Conservation (phyloP, 2,113 vertebrate genomes). For the Apteryx mantelli region DNA sequence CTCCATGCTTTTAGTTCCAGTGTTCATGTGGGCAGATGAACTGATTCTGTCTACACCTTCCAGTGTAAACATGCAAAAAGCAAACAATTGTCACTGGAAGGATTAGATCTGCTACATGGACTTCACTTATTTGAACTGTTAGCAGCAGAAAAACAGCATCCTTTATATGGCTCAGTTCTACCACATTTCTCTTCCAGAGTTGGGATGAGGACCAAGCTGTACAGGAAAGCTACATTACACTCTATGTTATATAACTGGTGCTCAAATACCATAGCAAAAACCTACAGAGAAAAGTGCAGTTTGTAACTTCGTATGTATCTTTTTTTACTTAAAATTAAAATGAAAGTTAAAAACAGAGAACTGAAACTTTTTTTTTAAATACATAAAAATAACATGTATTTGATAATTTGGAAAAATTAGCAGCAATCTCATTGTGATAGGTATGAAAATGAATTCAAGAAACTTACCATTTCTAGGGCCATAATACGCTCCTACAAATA, state of each 20-base stretch:
- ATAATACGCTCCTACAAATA: conserved; percentile 79
- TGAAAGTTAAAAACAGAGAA: background rate
- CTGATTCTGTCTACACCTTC: background rate
- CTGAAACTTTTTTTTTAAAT: background rate
- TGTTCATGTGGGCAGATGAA: background rate
- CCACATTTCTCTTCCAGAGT: background rate
- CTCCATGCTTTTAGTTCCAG: background rate
- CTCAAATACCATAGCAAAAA: background rate
- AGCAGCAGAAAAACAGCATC: background rate
- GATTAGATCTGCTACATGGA: background rate
- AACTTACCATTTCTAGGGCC: conserved; percentile 81
- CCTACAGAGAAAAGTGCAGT: background rate
- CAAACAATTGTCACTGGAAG: background rate
- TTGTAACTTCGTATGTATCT: background rate
- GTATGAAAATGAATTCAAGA: conserved; percentile 35
- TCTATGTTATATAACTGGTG: background rate
- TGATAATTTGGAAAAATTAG: background rate
- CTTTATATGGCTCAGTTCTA: background rate
- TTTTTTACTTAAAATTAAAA: background rate
- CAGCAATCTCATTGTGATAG: background rate
- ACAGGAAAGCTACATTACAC: background rate
- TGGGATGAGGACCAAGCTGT: background rate
- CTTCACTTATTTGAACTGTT: background rate
- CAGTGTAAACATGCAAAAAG: background rate
- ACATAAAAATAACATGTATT: background rate